A percentile compares a stretch with the other conserved stretches of the same genome.
Conservation (phyloP, 2,797 vertebrate species). For the Gymnoscopelus braueri region DNA sequence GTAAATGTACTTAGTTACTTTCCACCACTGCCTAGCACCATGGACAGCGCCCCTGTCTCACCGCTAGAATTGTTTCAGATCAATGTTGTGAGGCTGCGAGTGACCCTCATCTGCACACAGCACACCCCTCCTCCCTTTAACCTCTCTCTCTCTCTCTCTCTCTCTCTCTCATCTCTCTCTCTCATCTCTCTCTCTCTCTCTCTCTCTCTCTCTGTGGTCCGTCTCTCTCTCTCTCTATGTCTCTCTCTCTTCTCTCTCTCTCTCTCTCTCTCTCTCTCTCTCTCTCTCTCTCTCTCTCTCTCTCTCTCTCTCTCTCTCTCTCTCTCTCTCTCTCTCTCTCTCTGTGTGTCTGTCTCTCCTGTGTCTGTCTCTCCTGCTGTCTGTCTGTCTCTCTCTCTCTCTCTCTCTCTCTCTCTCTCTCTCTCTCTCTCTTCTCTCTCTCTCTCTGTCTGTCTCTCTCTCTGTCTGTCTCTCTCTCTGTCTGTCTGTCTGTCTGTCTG, state of each 20-base stretch:
- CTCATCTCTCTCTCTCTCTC: not conserved
- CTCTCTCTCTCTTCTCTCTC: not conserved
- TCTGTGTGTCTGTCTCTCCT: not conserved
- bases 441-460: not conserved
- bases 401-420: not conserved
- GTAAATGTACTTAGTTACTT: too few relatives aligned
- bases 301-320: not conserved
- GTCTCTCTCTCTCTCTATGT: conserved; percentile 1
- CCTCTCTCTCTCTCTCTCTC: not conserved
- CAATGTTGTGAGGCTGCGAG: not conserved
- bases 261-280: not conserved
- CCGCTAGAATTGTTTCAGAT: not conserved
- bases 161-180: not conserved
- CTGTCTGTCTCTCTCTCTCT: not conserved
- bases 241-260: conserved; percentile 4
- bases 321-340: not conserved
- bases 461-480: not conserved
- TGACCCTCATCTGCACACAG: not conserved
- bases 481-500: not conserved
- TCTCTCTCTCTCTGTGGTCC: not conserved
- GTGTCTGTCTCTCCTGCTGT: too few relatives aligned
- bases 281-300: not conserved
- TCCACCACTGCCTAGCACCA: too few relatives aligned
- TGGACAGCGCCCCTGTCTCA: too few relatives aligned
- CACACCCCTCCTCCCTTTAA: too few relatives aligned